These are phyloP conservation scores for Petrophora chlorosata DNA, from an alignment of 2,888 invertebrate genomes.

Conservation along the genomic window DNA sequence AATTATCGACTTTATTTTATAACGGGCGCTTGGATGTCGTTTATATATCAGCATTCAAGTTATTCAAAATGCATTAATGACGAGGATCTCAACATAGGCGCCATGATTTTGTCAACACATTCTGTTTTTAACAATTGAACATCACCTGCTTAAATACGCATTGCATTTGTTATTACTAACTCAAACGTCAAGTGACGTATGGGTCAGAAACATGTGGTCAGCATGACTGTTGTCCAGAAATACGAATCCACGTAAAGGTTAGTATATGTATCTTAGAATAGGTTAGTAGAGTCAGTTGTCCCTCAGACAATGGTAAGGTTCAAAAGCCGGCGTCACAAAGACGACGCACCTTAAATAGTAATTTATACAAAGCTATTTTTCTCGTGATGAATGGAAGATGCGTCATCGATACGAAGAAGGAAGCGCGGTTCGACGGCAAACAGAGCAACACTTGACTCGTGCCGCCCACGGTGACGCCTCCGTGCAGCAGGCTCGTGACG, in stretches of 20 bases:
- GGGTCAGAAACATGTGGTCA: neutral
- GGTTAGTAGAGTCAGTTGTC: conserved; percentile 26
- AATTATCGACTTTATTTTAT: conserved; percentile 25
- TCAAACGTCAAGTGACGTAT: neutral
- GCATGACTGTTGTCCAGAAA: neutral
- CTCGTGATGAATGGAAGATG: conserved; percentile 47
- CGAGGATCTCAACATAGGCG: neutral
- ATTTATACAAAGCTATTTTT: conserved; percentile 50
- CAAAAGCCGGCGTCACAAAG: conserved; percentile 33
- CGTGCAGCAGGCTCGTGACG: conserved; percentile 41
- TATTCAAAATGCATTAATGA: neutral
- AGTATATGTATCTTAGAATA: too few relatives aligned
- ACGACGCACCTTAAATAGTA: conserved; percentile 66
- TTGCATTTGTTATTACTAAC: neutral
- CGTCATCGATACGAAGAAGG: conserved; percentile 64
- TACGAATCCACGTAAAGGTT: conserved; percentile 15
- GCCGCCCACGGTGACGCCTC: conserved; percentile 53
- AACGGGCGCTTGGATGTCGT: conserved; percentile 11
- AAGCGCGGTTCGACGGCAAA: conserved; percentile 49
- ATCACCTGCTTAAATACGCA: neutral
- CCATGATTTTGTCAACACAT: neutral
- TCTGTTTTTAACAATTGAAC: too few relatives aligned
- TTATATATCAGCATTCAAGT: neutral
- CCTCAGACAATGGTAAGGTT: conserved; percentile 24
- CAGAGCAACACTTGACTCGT: conserved; percentile 57